Evolutionary conservation across 2,888 invertebrate genomes (phyloP).

Genomic region (Crioceris asparagi): DNA sequence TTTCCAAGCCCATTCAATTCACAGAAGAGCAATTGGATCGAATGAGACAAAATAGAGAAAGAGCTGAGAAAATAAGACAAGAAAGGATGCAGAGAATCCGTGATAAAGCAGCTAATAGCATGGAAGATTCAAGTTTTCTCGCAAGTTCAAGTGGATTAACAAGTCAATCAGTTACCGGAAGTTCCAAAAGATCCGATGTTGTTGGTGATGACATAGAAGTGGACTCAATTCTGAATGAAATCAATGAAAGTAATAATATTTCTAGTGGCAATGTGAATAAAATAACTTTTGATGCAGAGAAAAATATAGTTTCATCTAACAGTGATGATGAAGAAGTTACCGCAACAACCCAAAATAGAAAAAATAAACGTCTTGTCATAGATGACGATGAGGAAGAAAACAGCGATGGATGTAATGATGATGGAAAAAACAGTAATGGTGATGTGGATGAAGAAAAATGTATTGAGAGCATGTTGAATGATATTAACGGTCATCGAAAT

Average conservation of each 20-base stretch:
- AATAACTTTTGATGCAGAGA: neutral
- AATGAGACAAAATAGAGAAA: conserved; percentile 44
- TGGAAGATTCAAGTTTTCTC: too few species aligned
- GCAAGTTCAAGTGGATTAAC: too few species aligned
- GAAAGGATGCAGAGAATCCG: too few species aligned
- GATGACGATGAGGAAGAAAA: conserved; percentile 8
- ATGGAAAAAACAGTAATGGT: neutral
- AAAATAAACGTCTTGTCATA: conserved; percentile 1
- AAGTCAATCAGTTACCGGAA: too few species aligned
- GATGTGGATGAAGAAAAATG: neutral
- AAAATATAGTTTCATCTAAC: neutral
- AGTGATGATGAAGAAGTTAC: conserved; percentile 3
- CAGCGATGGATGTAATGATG: conserved; percentile 3
- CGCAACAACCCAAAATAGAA: conserved; percentile 1
- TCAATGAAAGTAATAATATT: too few species aligned
- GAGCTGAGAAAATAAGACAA: conserved; percentile 35
- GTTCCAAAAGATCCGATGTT: too few species aligned
- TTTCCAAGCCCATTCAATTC: conserved; percentile 25
- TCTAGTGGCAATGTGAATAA: neutral
- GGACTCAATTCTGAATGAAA: too few species aligned
- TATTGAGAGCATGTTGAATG: conserved; percentile 2
- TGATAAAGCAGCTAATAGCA: too few species aligned
- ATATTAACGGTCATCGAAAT: conserved; percentile 2
- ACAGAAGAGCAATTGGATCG: conserved; percentile 57
- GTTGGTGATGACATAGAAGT: too few species aligned